A percentile compares a stretch with the other conserved stretches of the same genome.
These are phyloP conservation scores for Aptenodytes patagonicus DNA, from an alignment of 2,113 vertebrate species.

Conservation along the genomic window DNA sequence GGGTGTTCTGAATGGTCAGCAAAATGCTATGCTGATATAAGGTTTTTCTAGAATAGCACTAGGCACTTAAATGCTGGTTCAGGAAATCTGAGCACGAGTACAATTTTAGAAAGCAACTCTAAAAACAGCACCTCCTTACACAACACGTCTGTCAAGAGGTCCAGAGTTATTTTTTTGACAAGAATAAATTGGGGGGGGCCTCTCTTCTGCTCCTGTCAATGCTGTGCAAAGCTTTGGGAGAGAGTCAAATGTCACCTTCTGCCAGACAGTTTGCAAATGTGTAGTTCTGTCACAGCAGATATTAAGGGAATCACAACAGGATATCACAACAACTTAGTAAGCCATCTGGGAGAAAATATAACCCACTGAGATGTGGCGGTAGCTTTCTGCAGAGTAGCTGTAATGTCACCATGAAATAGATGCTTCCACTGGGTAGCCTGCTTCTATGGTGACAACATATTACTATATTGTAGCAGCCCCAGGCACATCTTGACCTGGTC, in stretches of 20 bases:
- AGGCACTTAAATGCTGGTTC: constrained; percentile 1
- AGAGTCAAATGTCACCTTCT: constrained; percentile 21
- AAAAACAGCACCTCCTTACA: background rate
- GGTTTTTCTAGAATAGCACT: background rate
- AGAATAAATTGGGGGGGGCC: background rate
- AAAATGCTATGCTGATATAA: background rate
- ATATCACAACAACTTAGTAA: background rate
- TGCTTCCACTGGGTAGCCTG: background rate
- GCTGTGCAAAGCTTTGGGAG: background rate
- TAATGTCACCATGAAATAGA: background rate
- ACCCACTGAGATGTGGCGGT: background rate
- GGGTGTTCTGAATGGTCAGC: constrained; percentile 10
- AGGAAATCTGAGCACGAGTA: background rate
- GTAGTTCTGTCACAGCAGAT: background rate
- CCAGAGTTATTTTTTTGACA: background rate
- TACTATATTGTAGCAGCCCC: rapidly evolving
- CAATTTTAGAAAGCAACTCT: constrained; percentile 1
- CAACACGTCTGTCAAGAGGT: background rate
- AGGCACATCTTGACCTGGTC: background rate
- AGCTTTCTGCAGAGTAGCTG: background rate
- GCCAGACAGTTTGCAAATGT: background rate
- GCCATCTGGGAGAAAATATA: background rate
- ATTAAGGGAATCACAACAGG: constrained; percentile 16
- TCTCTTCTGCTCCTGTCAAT: background rate
- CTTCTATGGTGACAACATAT: too few relatives aligned